Percentiles rank a stretch among this genome's conserved stretches.
Conservation (phyloP, 2,888 invertebrate genomes). For the Machimus atricapillus region DNA sequence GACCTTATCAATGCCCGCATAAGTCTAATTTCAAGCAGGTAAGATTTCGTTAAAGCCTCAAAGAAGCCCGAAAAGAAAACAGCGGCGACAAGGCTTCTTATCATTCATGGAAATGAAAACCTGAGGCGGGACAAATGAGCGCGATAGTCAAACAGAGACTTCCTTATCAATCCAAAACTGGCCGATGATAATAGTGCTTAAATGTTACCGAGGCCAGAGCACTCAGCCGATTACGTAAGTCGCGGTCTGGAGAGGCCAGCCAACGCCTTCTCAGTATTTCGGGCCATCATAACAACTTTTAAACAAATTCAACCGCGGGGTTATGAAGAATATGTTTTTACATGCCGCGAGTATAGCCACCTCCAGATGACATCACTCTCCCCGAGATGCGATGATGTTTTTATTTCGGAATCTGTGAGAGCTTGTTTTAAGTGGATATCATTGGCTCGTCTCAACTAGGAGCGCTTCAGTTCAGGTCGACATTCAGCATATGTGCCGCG, state of each 20-base stretch:
- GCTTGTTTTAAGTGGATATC: neutral
- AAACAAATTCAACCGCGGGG: neutral
- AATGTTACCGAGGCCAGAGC: conserved; percentile 20
- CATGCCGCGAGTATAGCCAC: neutral
- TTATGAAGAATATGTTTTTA: neutral
- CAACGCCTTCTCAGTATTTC: neutral
- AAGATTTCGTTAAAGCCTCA: neutral
- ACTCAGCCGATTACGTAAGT: neutral
- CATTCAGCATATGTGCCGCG: neutral
- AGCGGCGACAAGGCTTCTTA: neutral
- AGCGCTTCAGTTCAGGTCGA: neutral
- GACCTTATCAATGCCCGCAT: neutral
- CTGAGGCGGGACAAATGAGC: neutral
- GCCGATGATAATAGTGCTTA: neutral
- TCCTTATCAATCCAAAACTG: conserved; percentile 5
- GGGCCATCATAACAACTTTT: neutral
- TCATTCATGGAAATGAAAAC: neutral
- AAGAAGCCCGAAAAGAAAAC: neutral
- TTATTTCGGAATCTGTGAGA: neutral
- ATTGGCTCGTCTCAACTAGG: neutral
- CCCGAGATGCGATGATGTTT: neutral
- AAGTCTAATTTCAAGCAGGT: neutral
- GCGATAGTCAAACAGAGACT: neutral
- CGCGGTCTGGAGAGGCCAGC: neutral
- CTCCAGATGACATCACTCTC: neutral